Percentiles rank a stretch among this genome's conserved stretches.
These are phyloP conservation scores for Hycleus phaleratus DNA, from an alignment of 1,140 invertebrate species.

Conservation along the genomic window DNA sequence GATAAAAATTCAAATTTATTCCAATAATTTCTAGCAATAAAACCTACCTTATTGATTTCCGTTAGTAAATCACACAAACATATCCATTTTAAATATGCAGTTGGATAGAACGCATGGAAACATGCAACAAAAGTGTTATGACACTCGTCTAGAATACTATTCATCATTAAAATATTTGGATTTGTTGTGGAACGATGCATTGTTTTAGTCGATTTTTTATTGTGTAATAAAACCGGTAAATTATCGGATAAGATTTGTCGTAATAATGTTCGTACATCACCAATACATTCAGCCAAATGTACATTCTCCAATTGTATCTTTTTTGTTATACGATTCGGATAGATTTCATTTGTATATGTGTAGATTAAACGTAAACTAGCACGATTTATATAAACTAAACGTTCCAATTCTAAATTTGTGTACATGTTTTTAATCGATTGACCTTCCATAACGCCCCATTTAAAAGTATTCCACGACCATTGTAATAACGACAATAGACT, in stretches of 20 bases:
- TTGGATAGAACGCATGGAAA: conserved; percentile 95
- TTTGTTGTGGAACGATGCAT: conserved; percentile 5
- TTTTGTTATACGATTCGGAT: conserved; percentile 59
- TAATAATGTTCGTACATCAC: conserved; percentile 73
- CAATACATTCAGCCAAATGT: conserved; percentile 75
- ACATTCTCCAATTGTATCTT: conserved; percentile 63
- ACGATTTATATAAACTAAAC: conserved; percentile 80
- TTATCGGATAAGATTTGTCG: conserved; percentile 77
- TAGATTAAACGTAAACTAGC: conserved; percentile 72
- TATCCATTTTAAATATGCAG: conserved; percentile 85
- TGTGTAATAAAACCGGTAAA: conserved; percentile 42
- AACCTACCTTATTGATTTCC: conserved; percentile 66
- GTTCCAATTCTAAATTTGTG: conserved; percentile 62
- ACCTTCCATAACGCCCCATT: conserved; percentile 50
- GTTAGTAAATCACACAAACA: conserved; percentile 79
- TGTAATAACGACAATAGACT: conserved; percentile 70
- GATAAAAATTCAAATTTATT: conserved; percentile 10
- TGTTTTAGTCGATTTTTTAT: conserved; percentile 29
- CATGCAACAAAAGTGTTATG: conserved; percentile 85
- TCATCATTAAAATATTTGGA: conserved; percentile 46
- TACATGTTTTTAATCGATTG: conserved; percentile 42
- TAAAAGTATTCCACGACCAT: conserved; percentile 76
- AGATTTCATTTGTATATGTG: conserved; percentile 83
- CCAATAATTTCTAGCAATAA: not conserved
- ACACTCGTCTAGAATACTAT: conserved; percentile 77